phyloP scores from a whole-genome alignment of 2,888 invertebrate genomes.

The Diarsia rubi region DNA sequence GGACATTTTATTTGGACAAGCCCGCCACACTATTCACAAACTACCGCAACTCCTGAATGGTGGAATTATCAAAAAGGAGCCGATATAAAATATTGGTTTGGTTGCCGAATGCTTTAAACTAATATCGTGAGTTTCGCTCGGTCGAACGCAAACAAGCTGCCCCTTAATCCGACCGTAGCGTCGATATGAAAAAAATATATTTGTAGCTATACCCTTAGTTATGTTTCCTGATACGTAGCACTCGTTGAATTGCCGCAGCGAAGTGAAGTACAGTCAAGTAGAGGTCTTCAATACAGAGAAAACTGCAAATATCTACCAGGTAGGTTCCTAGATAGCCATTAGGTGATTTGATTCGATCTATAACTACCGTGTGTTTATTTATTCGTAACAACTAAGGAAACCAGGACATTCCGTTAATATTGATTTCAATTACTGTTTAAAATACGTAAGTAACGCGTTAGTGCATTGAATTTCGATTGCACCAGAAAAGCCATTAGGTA shows the following conservation, averaged over 20 bases:
- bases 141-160: neutral
- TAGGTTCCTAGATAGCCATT: neutral
- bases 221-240: neutral
- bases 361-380: neutral
- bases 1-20: neutral
- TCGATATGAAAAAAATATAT: neutral
- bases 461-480: neutral
- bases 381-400: neutral
- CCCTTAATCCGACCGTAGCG: neutral
- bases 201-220: neutral
- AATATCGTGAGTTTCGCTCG: conserved; percentile 8
- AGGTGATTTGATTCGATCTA: neutral
- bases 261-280: neutral
- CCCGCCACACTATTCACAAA: neutral
- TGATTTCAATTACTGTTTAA: neutral
- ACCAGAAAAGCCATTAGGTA: neutral
- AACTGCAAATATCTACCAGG: neutral
- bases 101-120: neutral
- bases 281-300: neutral
- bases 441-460: neutral
- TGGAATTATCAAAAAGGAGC: neutral
- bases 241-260: neutral
- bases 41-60: neutral
- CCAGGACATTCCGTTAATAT: neutral
- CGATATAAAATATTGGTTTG: neutral